Evolutionary conservation across 1,140 invertebrate species (phyloP).

Genomic region (Magallana gigas): DNA sequence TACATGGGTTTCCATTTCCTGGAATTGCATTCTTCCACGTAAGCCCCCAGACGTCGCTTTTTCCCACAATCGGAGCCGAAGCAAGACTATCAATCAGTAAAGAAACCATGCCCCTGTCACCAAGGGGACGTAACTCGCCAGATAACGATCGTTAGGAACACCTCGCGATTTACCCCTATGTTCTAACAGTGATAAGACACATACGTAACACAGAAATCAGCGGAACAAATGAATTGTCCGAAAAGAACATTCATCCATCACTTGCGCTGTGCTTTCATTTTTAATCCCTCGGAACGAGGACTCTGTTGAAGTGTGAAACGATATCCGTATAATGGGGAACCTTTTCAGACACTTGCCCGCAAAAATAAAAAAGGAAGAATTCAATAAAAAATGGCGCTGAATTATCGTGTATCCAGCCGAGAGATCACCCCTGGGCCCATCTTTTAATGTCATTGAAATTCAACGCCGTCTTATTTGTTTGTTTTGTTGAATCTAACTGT

Average conservation of each 20-base stretch:
- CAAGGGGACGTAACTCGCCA: slow-evolving; percentile 11
- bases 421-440: slow-evolving; percentile 29
- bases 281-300: background rate
- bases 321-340: background rate
- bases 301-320: slow-evolving; percentile 22
- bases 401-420: slow-evolving; percentile 34
- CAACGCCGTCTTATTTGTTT: slow-evolving; percentile 18
- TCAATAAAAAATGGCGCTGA: slow-evolving; percentile 28
- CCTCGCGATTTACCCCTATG: slow-evolving; percentile 15
- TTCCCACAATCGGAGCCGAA: slow-evolving; percentile 9
- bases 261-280: background rate
- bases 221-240: background rate
- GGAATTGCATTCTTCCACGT: no score
- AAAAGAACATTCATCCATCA: slow-evolving; percentile 31
- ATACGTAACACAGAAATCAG: background rate
- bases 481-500: slow-evolving; percentile 42
- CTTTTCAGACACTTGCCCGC: slow-evolving; percentile 1
- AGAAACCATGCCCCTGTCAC: slow-evolving; percentile 5
- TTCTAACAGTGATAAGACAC: background rate
- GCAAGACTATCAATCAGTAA: slow-evolving; percentile 24
- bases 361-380: slow-evolving; percentile 19
- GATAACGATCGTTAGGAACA: slow-evolving; percentile 25
- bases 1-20: no score
- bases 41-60: no score
- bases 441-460: slow-evolving; percentile 40